Evolutionary conservation across 92 coral and sea anemone genomes (phyloP).

Genomic region (Actinernus sp.): DNA sequence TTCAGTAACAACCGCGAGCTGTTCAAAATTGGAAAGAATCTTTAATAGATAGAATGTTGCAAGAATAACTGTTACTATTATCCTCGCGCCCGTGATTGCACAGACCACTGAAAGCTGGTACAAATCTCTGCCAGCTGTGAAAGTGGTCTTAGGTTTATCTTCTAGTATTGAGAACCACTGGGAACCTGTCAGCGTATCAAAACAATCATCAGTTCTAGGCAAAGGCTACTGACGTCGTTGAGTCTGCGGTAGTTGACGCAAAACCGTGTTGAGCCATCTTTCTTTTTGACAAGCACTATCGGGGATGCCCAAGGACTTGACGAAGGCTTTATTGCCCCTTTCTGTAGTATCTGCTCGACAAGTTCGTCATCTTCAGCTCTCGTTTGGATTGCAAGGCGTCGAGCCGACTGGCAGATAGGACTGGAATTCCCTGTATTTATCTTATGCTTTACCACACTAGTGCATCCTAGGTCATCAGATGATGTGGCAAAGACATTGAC

Average conservation of each 20-base stretch:
- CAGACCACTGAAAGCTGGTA: no score
- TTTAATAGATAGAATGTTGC: no score
- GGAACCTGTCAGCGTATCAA: no score
- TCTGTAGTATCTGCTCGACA: constrained; percentile 17
- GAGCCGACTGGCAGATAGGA: constrained; percentile 34
- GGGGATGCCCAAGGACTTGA: constrained; percentile 33
- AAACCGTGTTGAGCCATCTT: constrained; percentile 27
- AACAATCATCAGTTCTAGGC: no score
- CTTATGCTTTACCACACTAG: constrained; percentile 10
- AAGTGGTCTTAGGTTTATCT: no score
- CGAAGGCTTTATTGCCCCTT: constrained; percentile 28
- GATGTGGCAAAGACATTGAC: constrained; percentile 10
- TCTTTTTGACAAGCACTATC: constrained; percentile 29
- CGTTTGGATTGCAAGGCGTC: constrained; percentile 27
- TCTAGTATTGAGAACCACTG: no score
- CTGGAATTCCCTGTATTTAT: constrained; percentile 13
- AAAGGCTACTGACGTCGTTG: constrained; percentile 25
- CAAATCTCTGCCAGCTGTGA: no score
- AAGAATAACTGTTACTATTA: no score
- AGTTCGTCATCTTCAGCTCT: constrained; percentile 28
- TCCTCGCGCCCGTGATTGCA: no score
- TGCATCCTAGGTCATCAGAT: constrained; percentile 18
- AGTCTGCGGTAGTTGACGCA: constrained; percentile 28
- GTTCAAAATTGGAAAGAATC: no score
- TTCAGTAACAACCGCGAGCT: no score